A percentile compares a stretch with the other conserved stretches of the same genome.
Conservation (phyloP, 2,113 vertebrate genomes). For the Parus major region DNA sequence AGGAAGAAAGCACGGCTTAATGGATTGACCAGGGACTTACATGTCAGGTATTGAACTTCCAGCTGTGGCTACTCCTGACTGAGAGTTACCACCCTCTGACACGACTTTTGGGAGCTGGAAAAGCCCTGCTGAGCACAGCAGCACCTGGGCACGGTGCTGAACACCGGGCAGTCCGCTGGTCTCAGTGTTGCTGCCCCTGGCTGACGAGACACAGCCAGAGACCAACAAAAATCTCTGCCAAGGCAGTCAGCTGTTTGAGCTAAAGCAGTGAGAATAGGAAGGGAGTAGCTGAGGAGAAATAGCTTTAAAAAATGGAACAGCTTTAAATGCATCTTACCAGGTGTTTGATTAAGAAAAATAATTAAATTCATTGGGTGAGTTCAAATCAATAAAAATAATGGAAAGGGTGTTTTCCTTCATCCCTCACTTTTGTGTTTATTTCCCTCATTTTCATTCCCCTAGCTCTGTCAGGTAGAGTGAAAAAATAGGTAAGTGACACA, state of each 20-base stretch:
- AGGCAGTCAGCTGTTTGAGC: fast-evolving
- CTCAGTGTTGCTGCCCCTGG: fast-evolving
- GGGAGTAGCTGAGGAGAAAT: not conserved
- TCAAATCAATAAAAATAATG: not conserved
- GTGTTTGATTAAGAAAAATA: not conserved
- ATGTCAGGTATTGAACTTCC: not conserved
- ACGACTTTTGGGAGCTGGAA: not conserved
- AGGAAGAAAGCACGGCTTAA: not conserved
- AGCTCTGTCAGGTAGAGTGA: not conserved
- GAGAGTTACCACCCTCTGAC: not conserved
- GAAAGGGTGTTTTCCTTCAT: not conserved
- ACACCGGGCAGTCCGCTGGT: not conserved
- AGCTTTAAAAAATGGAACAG: not conserved
- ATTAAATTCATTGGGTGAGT: not conserved
- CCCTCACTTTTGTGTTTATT: not conserved
- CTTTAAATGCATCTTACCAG: not conserved
- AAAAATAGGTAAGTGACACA: not conserved
- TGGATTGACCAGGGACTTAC: not conserved
- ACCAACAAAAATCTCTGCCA: not conserved
- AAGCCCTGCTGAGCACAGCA: not conserved
- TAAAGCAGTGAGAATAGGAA: not conserved
- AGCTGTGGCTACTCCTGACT: not conserved
- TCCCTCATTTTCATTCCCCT: not conserved
- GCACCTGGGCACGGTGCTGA: fast-evolving
- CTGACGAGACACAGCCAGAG: not conserved